These are phyloP conservation scores for Pogonocichla stellata DNA, from an alignment of 2,113 vertebrate genomes.

Conservation along the genomic window DNA sequence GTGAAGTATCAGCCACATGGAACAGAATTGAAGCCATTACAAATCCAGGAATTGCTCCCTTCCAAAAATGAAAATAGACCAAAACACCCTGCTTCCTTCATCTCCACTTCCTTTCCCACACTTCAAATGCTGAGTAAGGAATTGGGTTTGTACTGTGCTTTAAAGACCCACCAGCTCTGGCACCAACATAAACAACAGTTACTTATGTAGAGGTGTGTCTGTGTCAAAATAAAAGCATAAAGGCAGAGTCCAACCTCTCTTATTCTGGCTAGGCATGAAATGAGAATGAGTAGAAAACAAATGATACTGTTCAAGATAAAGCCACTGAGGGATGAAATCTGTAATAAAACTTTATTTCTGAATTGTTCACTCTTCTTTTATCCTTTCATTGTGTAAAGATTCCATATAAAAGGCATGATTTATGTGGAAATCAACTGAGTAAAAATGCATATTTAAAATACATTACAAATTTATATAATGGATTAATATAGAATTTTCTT, in stretches of 20 bases:
- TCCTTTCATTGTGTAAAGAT: not conserved
- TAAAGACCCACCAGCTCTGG: not conserved
- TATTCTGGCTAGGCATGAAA: not conserved
- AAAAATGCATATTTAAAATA: constrained; percentile 24
- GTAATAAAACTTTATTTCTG: constrained; percentile 1
- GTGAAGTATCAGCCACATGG: not conserved
- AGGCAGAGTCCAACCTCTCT: not conserved
- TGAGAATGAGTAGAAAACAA: constrained; percentile 5
- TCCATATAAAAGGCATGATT: not conserved
- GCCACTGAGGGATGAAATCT: not conserved
- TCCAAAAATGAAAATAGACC: not conserved
- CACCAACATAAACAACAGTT: not conserved
- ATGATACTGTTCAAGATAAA: not conserved
- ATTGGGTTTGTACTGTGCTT: not conserved
- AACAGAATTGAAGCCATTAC: not conserved
- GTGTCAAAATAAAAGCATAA: not conserved
- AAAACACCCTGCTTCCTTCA: not conserved
- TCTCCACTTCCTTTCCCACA: not conserved
- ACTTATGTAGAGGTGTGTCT: not conserved
- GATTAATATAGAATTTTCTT: not conserved
- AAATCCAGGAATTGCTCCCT: not conserved
- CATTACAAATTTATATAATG: not conserved
- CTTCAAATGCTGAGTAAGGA: not conserved
- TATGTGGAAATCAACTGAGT: constrained; percentile 3
- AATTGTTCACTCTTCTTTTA: not conserved